Evolutionary conservation across 2,797 vertebrate genomes (phyloP).

Genomic region (Anguilla marmorata): DNA sequence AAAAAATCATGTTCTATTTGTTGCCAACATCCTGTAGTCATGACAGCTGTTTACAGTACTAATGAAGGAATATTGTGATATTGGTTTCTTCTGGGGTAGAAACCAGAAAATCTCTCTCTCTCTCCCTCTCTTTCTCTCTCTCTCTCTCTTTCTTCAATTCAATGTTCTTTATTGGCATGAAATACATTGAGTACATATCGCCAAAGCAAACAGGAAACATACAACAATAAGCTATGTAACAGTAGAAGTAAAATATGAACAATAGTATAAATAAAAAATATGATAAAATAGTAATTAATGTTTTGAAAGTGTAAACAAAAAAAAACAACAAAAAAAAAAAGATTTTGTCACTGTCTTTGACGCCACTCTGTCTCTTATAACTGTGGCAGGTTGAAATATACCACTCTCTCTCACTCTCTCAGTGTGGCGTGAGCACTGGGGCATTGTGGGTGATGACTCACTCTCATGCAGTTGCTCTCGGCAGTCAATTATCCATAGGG

Average conservation of each 20-base stretch:
- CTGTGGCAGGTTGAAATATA: not conserved
- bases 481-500: not conserved
- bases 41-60: constrained; percentile 5
- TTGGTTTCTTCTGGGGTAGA: not conserved
- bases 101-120: not conserved
- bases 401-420: not conserved
- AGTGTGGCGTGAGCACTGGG: not conserved
- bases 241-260: too few species aligned
- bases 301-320: too few species aligned
- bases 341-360: too few species aligned
- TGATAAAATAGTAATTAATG: too few species aligned
- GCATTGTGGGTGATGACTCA: not conserved
- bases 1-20: not conserved
- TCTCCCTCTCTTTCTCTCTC: not conserved
- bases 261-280: too few species aligned
- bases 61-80: not conserved
- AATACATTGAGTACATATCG: too few species aligned
- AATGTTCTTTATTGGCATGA: not conserved
- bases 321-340: too few species aligned
- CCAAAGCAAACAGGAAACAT: too few species aligned
- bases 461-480: not conserved
- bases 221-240: too few species aligned
- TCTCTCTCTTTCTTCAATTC: not conserved
- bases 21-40: not conserved
- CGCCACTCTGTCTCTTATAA: too few species aligned